Conservation (phyloP, 2,113 vertebrate species). For the Rhinoptilus africanus region DNA sequence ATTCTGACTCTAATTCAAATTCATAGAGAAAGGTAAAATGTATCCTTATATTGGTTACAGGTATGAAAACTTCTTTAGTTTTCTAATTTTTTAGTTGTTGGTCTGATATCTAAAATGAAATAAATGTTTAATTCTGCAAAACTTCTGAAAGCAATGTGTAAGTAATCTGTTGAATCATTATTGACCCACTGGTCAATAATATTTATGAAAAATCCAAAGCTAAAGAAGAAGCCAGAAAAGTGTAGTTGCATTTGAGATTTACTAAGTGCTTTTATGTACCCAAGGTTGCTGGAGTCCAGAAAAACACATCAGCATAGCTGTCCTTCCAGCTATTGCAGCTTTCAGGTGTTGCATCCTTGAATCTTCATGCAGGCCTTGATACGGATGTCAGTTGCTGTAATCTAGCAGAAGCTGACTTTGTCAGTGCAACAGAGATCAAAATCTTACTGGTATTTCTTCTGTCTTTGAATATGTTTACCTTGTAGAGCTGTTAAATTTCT, state of each 20-base stretch:
- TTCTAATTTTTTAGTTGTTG: not conserved
- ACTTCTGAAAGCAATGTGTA: not conserved
- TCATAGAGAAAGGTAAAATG: not conserved
- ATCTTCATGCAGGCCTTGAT: not conserved
- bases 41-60: rapidly evolving
- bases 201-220: not conserved
- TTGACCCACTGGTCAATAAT: not conserved
- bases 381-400: not conserved
- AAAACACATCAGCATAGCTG: rapidly evolving
- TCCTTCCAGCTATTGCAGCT: not conserved
- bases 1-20: not conserved
- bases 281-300: not conserved
- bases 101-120: not conserved
- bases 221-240: not conserved
- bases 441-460: not conserved
- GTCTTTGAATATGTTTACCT: not conserved
- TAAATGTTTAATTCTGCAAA: not conserved
- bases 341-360: not conserved
- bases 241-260: not conserved
- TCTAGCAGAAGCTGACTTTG: not conserved
- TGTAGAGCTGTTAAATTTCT: not conserved
- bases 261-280: not conserved
- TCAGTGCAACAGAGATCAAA: not conserved
- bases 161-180: not conserved
- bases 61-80: not conserved